Evolutionary conservation across 23 tunicate species (phyloP), one percentile per base, ranked within the genome.

Genomic region (Ciona savignyi): DNA sequence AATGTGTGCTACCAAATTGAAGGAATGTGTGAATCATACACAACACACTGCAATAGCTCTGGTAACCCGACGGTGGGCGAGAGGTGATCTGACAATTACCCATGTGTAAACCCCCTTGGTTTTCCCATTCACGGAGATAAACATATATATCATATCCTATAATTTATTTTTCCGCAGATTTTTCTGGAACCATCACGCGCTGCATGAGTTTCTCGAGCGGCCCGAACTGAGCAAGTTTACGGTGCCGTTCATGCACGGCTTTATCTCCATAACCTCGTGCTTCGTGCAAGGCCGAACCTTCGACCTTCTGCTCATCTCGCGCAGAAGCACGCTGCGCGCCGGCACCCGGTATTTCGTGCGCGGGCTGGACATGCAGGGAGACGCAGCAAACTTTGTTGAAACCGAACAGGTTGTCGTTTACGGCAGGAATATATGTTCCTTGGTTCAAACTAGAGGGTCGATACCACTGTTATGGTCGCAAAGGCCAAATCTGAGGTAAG

Each of bases 301-400:
- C 68, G 99, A 94, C 49, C 69, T 87, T 33, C 81, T 72, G 6
- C 75, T 94, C 4, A 83, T 94, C n/a, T 86, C 95, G 23, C 69
- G 99, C 4, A 76, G 99, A 1, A 74, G 86, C 73, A 85, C 78
- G 1, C 61, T 70, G 63, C 65, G 99, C 2, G 99, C 95, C 32
- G 99, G 99, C 51, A 94, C 99, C 4, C 79, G 91, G 15, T 87
- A 95, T 75, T 78, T 78, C 72, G 90, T 86, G 2, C 64, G 99
- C 22, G 99, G 99, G 4, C 65, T 85, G 25, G 93, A 95, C 76
- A 63, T 33, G 26, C 35, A 80, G 21, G 99, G 99, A 23, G 76
- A 95, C 51, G 93, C 83, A 27, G 99, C 99, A 27, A 95, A 95
- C 64, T 95, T 74, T 77, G 99, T 95, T 32, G 99, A 95, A 62